phyloP scores from a whole-genome alignment of 2,113 vertebrate genomes.

The Protobothrops flavoviridis region DNA sequence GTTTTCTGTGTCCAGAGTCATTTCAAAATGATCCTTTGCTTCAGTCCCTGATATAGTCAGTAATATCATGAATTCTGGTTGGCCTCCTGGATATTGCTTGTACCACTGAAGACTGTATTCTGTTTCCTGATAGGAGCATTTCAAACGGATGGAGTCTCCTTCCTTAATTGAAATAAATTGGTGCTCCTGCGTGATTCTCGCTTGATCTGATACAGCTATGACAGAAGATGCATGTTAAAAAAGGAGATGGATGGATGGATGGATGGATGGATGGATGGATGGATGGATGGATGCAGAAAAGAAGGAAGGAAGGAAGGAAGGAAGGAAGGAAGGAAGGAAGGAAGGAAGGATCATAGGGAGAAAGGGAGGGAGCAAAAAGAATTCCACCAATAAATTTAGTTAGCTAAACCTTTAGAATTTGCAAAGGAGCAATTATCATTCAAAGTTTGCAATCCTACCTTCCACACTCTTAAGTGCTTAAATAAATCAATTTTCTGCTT shows the following conservation, averaged over 20 bases:
- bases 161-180: background rate
- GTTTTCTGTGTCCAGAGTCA: background rate
- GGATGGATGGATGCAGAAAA: too few relatives aligned
- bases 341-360: too few relatives aligned
- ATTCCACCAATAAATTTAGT: background rate
- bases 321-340: too few relatives aligned
- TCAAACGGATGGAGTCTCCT: background rate
- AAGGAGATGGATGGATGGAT: background rate
- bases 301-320: too few relatives aligned
- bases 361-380: too few relatives aligned
- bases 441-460: background rate
- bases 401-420: background rate
- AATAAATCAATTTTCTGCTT: background rate
- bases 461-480: background rate
- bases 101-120: background rate
- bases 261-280: background rate
- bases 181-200: background rate
- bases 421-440: background rate
- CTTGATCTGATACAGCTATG: background rate
- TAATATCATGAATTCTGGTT: background rate
- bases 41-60: fast-evolving
- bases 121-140: background rate
- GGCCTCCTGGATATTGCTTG: background rate
- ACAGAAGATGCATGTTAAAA: background rate
- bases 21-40: background rate